Evolutionary conservation across 2,797 vertebrate genomes (phyloP).

Genomic region (Rhinoraja longicauda): DNA sequence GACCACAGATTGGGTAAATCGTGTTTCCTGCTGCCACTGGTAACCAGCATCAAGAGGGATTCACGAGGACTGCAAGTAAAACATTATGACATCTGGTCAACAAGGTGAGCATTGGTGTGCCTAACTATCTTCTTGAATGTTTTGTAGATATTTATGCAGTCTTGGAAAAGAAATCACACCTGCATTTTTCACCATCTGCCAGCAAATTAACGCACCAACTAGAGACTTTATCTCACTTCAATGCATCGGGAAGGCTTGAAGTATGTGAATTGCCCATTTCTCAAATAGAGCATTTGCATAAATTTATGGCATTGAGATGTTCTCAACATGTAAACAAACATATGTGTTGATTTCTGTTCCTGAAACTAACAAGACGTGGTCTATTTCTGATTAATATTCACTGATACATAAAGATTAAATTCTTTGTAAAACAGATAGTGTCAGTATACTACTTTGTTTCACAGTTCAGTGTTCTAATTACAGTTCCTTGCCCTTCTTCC

Average conservation of each 20-base stretch:
- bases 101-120: neutral
- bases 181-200: neutral
- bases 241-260: neutral
- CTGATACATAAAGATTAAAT: neutral
- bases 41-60: neutral
- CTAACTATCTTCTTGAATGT: neutral
- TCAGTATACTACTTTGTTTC: slow-evolving; percentile 30
- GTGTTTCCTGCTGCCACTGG: neutral
- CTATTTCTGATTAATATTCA: neutral
- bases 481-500: neutral
- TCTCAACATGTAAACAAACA: neutral
- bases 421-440: neutral
- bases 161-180: neutral
- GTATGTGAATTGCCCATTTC: neutral
- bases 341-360: neutral
- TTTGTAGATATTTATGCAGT: neutral
- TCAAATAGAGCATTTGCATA: neutral
- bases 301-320: neutral
- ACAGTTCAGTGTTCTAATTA: slow-evolving; percentile 6
- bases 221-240: neutral
- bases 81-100: neutral
- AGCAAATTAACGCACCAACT: neutral
- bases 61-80: neutral
- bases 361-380: neutral
- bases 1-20: neutral